Conservation (phyloP, 2,113 vertebrate species). For the Chaetodon auriga region DNA sequence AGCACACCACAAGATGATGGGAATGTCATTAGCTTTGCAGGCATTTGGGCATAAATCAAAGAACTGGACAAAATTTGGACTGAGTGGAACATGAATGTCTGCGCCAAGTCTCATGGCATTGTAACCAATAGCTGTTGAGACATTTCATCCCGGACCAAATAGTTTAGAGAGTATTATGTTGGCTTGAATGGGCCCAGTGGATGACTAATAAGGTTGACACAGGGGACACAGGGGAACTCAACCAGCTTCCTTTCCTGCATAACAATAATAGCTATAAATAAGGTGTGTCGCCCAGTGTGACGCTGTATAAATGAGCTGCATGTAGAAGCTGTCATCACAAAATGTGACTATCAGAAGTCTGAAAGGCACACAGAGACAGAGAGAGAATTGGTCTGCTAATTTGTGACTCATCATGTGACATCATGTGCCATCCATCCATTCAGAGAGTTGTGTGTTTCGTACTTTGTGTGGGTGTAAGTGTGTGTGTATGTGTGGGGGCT, state of each 20-base stretch:
- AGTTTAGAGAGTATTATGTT: not conserved
- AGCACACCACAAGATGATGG: no score
- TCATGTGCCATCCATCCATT: conserved; percentile 47
- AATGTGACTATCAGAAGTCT: conserved; percentile 2
- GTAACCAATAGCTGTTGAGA: not conserved
- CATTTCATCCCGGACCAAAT: not conserved
- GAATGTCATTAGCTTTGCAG: no score
- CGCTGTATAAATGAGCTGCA: not conserved
- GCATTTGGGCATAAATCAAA: no score
- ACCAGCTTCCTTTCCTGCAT: conserved; percentile 26
- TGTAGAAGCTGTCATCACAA: conserved; percentile 6
- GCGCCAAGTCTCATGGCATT: not conserved
- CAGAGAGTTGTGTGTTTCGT: conserved; percentile 18
- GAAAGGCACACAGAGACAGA: conserved; percentile 34
- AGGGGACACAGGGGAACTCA: conserved; percentile 17
- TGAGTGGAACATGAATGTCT: not conserved
- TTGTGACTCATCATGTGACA: conserved; percentile 58
- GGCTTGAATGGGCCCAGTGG: not conserved
- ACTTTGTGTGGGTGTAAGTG: not conserved
- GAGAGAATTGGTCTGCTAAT: conserved; percentile 51
- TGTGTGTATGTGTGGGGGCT: not conserved
- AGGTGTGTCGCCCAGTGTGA: not conserved
- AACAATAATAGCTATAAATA: conserved; percentile 46
- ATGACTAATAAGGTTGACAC: conserved; percentile 42
- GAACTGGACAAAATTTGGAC: no score